Conservation (phyloP, 2,113 vertebrate genomes). For the Lepidiolamprologus cunningtoni region DNA sequence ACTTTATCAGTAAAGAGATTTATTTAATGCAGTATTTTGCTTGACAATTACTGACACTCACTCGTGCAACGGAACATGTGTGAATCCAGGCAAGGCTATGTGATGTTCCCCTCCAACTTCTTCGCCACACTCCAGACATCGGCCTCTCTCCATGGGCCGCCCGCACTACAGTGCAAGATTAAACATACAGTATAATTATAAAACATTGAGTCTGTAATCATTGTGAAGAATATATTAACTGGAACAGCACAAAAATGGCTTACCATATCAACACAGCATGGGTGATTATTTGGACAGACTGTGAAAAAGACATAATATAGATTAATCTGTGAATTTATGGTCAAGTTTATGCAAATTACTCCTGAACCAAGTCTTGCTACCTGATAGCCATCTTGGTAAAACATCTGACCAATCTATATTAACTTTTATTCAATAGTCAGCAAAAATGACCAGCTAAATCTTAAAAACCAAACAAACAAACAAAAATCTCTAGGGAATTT, state of each 20-base stretch:
- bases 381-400: not conserved
- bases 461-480: not conserved
- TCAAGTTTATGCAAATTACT: not conserved
- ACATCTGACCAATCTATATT: not conserved
- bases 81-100: not conserved
- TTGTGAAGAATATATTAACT: not conserved
- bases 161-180: constrained; percentile 71
- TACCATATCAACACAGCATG: constrained; percentile 78
- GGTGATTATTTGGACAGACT: constrained; percentile 81
- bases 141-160: constrained; percentile 46
- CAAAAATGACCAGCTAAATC: not conserved
- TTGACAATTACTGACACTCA: constrained; percentile 3
- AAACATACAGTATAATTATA: not conserved
- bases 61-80: rapidly evolving
- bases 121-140: constrained; percentile 65
- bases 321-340: not conserved
- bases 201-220: rapidly evolving
- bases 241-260: not conserved
- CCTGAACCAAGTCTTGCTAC: not conserved
- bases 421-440: not conserved
- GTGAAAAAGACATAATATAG: not conserved
- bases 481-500: not conserved
- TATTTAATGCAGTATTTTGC: not conserved
- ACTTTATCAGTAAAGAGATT: not conserved
- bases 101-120: constrained; percentile 58